phyloP scores from a whole-genome alignment of 1,140 invertebrate genomes.

The Tyrophagus putrescentiae region DNA sequence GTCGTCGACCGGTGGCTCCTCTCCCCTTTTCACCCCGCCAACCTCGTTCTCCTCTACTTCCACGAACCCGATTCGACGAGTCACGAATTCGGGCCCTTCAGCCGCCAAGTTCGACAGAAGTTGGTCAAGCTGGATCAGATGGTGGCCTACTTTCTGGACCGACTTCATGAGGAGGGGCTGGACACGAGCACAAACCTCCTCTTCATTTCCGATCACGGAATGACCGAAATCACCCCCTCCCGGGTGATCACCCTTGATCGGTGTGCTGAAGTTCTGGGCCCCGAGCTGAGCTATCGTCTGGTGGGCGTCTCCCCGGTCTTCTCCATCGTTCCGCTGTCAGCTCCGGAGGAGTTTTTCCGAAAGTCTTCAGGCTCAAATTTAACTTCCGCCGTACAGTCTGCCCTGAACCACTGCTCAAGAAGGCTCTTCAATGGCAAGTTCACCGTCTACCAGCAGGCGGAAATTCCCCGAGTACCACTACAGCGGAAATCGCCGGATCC shows the following conservation, averaged over 20 bases:
- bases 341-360: not conserved
- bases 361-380: not conserved
- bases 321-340: slow-evolving; percentile 19
- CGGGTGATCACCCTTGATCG: slow-evolving; percentile 24
- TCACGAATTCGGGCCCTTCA: slow-evolving; percentile 25
- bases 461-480: slow-evolving; percentile 34
- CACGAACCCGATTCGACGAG: slow-evolving; percentile 24
- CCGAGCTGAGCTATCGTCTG: slow-evolving; percentile 12
- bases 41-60: slow-evolving; percentile 26
- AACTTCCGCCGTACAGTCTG: not conserved
- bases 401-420: not conserved
- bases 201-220: slow-evolving; percentile 30
- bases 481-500: slow-evolving; percentile 26
- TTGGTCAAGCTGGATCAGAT: slow-evolving; percentile 23
- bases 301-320: slow-evolving; percentile 25
- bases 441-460: slow-evolving; percentile 31
- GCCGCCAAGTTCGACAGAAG: slow-evolving; percentile 2
- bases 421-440: not conserved
- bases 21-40: slow-evolving; percentile 18
- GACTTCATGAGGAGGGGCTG: slow-evolving; percentile 22
- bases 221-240: slow-evolving; percentile 24
- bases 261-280: slow-evolving; percentile 18
- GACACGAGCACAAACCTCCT: slow-evolving; percentile 27
- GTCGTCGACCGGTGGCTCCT: slow-evolving; percentile 23
- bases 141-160: slow-evolving; percentile 27